phyloP scores from a whole-genome alignment of 2,113 vertebrate species.

The Heterotilapia buettikoferi region DNA sequence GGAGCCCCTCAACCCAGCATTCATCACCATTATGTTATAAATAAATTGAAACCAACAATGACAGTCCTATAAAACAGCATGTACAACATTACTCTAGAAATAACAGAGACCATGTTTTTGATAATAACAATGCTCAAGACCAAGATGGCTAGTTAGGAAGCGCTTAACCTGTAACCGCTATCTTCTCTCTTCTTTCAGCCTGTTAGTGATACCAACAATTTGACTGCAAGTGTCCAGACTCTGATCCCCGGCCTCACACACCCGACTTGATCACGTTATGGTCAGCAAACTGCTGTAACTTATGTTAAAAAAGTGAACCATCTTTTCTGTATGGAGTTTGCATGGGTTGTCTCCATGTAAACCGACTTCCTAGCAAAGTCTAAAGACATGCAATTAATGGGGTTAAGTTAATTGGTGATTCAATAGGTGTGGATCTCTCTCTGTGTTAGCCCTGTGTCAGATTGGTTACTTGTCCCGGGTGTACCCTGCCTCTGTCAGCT shows the following conservation, averaged over 20 bases:
- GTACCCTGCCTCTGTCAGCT: neutral
- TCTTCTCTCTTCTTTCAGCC: neutral
- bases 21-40: neutral
- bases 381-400: neutral
- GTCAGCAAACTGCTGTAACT: neutral
- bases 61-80: neutral
- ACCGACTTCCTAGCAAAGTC: neutral
- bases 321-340: neutral
- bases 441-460: neutral
- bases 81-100: neutral
- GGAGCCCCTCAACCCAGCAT: neutral
- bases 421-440: neutral
- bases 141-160: neutral
- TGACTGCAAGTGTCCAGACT: neutral
- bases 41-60: neutral
- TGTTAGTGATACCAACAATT: neutral
- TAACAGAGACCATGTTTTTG: neutral
- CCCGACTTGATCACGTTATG: neutral
- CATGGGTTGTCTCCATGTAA: neutral
- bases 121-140: neutral
- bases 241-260: neutral
- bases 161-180: neutral
- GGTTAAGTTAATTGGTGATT: neutral
- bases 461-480: neutral
- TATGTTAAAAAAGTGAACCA: neutral